phyloP scores from a whole-genome alignment of 1,140 invertebrate species.

The Globodera ellingtonae region DNA sequence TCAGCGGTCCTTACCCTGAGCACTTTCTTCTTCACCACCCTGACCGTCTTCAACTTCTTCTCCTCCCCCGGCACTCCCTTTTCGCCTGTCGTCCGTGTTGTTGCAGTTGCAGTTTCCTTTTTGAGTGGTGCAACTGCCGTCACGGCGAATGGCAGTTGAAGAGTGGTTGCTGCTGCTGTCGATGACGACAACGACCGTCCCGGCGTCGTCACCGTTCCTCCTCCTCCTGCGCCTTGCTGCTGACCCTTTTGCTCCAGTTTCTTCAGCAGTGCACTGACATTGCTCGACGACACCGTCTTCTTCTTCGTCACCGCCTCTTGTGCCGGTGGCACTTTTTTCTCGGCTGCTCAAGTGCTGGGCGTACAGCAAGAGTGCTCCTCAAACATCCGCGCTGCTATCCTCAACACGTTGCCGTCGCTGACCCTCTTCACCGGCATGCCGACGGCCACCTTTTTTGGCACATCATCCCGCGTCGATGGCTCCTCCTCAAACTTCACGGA shows the following conservation, averaged over 20 bases:
- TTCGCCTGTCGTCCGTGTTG: background rate
- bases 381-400: background rate
- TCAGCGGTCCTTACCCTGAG: background rate
- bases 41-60: background rate
- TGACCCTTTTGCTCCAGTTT: slow-evolving; percentile 28
- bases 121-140: background rate
- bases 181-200: background rate
- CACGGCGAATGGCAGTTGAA: background rate
- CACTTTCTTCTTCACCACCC: slow-evolving; percentile 5
- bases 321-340: background rate
- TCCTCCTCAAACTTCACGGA: background rate
- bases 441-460: background rate
- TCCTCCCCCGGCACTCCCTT: background rate
- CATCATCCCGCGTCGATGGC: background rate
- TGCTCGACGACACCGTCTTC: background rate
- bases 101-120: background rate
- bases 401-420: slow-evolving; percentile 13
- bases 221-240: background rate
- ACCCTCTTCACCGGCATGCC: background rate
- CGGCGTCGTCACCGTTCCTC: slow-evolving; percentile 16
- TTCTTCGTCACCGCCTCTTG: background rate
- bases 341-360: background rate
- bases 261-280: slow-evolving; percentile 32
- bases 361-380: background rate
- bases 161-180: background rate